Evolutionary conservation across 2,797 vertebrate species (phyloP).

Genomic region (Onychomys leucogaster): DNA sequence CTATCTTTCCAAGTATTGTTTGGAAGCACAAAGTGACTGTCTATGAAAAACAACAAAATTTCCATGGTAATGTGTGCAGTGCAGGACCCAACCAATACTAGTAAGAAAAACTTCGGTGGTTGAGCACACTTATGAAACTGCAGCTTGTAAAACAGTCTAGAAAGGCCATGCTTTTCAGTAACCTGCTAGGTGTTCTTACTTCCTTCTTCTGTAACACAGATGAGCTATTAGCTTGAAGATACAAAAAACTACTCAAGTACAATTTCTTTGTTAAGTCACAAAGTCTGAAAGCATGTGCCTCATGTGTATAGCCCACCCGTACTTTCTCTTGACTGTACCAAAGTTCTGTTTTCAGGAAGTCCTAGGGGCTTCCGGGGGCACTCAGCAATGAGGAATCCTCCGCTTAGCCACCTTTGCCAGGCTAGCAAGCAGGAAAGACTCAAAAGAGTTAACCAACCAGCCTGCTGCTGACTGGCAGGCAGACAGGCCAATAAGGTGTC

Average conservation of each 20-base stretch:
- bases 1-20: slow-evolving; percentile 26
- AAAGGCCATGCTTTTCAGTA: not conserved
- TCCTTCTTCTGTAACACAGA: slow-evolving; percentile 16
- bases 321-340: not conserved
- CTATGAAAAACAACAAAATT: slow-evolving; percentile 47
- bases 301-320: not conserved
- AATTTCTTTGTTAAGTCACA: not conserved
- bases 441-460: slow-evolving; percentile 61
- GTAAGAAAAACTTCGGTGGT: slow-evolving; percentile 1
- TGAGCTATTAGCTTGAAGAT: slow-evolving; percentile 14
- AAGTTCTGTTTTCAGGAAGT: not conserved
- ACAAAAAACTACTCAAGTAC: not conserved
- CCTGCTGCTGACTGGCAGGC: slow-evolving; percentile 21
- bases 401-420: rapidly evolving
- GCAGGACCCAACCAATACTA: slow-evolving; percentile 27
- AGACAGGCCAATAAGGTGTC: slow-evolving; percentile 66
- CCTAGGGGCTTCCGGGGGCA: not conserved
- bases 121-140: slow-evolving; percentile 18
- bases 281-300: slow-evolving; percentile 43
- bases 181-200: not conserved
- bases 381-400: not conserved
- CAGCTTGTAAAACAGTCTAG: slow-evolving; percentile 19
- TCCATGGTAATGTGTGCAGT: not conserved
- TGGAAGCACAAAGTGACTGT: slow-evolving; percentile 35
- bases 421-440: not conserved